These are phyloP conservation scores for Frankliniella fusca DNA, from an alignment of 2,888 invertebrate species.

Conservation along the genomic window DNA sequence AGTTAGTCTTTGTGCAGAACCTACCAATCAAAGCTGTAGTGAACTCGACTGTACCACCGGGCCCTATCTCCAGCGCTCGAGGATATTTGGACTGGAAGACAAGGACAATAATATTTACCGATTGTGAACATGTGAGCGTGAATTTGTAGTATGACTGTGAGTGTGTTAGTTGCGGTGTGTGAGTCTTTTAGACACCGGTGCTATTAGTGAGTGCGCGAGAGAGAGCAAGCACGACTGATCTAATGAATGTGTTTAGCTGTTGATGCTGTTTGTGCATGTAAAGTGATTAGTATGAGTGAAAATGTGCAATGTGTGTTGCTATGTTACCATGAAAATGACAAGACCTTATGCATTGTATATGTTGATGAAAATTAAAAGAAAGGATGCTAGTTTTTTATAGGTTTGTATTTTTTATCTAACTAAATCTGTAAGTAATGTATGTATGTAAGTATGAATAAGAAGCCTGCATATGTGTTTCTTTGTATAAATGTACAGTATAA, in stretches of 20 bases:
- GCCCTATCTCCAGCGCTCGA: background rate
- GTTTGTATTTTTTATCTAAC: background rate
- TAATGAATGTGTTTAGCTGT: background rate
- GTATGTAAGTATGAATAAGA: slow-evolving; percentile 14
- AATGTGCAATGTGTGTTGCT: background rate
- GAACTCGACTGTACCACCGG: background rate
- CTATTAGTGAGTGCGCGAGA: background rate
- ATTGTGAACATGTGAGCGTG: background rate
- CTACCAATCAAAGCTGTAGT: too few species aligned
- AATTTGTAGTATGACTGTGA: background rate
- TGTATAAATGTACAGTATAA: background rate
- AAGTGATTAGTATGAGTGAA: background rate
- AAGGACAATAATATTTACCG: background rate
- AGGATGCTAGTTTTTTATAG: background rate
- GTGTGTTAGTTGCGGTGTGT: background rate
- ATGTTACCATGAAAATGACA: background rate
- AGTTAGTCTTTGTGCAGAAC: too few species aligned
- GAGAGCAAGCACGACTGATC: background rate
- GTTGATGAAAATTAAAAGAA: background rate
- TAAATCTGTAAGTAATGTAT: slow-evolving; percentile 2
- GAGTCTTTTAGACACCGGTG: background rate
- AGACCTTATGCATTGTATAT: background rate
- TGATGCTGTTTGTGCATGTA: background rate
- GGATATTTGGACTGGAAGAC: background rate
- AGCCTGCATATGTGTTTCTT: background rate